phyloP scores from a whole-genome alignment of 2,888 invertebrate species.

The Apamea anceps region DNA sequence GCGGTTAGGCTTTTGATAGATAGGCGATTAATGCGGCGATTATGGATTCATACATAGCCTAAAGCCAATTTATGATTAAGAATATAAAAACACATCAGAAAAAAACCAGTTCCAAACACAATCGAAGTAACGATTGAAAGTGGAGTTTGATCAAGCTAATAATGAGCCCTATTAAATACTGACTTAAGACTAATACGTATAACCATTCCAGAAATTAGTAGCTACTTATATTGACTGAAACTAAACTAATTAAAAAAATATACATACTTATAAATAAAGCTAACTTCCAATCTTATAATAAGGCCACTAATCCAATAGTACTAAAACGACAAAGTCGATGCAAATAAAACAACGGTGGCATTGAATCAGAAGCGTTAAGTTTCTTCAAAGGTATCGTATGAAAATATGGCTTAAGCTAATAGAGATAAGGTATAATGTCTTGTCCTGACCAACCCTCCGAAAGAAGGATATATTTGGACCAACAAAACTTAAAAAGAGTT shows the following conservation, averaged over 20 bases:
- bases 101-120: background rate
- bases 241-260: conserved; percentile 6
- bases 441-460: conserved; percentile 31
- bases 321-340: conserved; percentile 51
- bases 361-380: conserved; percentile 50
- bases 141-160: background rate
- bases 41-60: background rate
- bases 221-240: background rate
- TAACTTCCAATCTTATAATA: conserved; percentile 51
- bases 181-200: background rate
- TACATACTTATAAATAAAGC: conserved; percentile 20
- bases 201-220: background rate
- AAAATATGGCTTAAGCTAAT: conserved; percentile 47
- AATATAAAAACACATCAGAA: background rate
- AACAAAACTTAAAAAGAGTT: conserved; percentile 75
- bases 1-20: background rate
- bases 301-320: conserved; percentile 54
- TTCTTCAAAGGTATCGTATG: conserved; percentile 52
- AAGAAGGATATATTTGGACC: conserved; percentile 55
- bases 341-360: conserved; percentile 54
- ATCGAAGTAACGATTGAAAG: background rate
- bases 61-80: background rate
- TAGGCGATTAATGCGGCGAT: background rate
- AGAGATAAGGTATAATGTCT: conserved; percentile 57
- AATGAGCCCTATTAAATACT: background rate